Conservation (phyloP, 1,140 invertebrate species). For the Papilio xuthus region DNA sequence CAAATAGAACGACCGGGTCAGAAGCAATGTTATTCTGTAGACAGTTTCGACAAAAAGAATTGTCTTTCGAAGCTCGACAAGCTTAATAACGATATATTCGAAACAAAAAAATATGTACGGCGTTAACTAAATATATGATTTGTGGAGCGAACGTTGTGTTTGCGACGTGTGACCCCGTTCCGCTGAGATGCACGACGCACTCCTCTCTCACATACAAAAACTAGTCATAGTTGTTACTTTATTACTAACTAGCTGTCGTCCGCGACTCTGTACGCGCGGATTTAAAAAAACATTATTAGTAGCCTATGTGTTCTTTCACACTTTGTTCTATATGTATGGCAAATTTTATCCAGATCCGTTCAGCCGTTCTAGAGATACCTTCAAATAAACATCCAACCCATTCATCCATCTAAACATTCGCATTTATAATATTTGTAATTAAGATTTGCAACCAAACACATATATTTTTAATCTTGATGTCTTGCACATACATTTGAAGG, state of each 20-base stretch:
- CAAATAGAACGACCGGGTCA: constrained; percentile 20
- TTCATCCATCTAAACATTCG: too few species aligned
- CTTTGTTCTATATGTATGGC: too few species aligned
- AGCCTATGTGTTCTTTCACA: too few species aligned
- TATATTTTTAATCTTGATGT: neutral
- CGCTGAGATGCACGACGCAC: constrained; percentile 42
- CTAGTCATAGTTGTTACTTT: neutral
- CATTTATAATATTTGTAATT: too few species aligned
- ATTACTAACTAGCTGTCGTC: too few species aligned
- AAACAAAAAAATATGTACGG: constrained; percentile 52
- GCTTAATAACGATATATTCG: constrained; percentile 33
- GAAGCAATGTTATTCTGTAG: neutral
- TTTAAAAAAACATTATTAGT: too few species aligned
- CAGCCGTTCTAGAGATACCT: too few species aligned
- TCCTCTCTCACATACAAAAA: constrained; percentile 44
- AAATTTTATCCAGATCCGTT: too few species aligned
- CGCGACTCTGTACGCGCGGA: too few species aligned
- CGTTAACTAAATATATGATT: constrained; percentile 65
- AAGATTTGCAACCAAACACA: neutral
- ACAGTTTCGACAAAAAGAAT: neutral
- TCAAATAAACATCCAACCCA: too few species aligned
- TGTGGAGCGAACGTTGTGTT: constrained; percentile 57
- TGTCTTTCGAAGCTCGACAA: constrained; percentile 28
- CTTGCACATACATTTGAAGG: neutral
- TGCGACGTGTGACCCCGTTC: constrained; percentile 55